Evolutionary conservation across 2,797 vertebrate species (phyloP).

Genomic region (Calcarius lapponicus): DNA sequence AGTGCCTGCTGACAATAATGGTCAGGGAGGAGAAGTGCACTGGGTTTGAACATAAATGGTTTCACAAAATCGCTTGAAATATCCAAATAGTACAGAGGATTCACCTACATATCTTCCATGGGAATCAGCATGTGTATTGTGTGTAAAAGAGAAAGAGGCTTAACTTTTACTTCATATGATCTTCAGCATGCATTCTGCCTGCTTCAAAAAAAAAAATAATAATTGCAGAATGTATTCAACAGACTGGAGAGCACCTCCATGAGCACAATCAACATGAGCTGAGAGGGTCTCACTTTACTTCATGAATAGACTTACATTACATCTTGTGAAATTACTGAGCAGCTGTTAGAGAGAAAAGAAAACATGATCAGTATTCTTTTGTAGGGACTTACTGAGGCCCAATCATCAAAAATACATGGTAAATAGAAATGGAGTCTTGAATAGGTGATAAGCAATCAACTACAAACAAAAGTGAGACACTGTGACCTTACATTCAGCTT

Average conservation of each 20-base stretch:
- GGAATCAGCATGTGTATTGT: background rate
- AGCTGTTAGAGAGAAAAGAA: constrained; percentile 69
- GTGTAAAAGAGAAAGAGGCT: background rate
- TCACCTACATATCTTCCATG: background rate
- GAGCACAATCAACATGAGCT: constrained; percentile 64
- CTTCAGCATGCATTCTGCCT: constrained; percentile 17
- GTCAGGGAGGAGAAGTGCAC: constrained; percentile 10
- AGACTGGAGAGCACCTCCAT: constrained; percentile 51
- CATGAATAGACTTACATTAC: constrained; percentile 76
- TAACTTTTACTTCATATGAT: background rate
- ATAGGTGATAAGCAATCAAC: constrained; percentile 76
- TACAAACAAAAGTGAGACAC: constrained; percentile 69
- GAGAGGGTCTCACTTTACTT: constrained; percentile 60
- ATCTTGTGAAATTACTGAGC: constrained; percentile 76
- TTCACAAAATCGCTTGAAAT: constrained; percentile 43
- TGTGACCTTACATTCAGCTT: constrained; percentile 69
- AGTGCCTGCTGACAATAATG: constrained; percentile 55
- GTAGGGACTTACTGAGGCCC: constrained; percentile 32
- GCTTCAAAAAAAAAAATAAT: background rate
- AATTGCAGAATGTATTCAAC: constrained; percentile 49
- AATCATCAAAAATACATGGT: constrained; percentile 54
- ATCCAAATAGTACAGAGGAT: background rate
- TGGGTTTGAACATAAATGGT: constrained; percentile 38
- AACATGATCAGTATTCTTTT: constrained; percentile 69
- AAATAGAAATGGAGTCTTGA: constrained; percentile 69